Conservation (phyloP, 2,113 vertebrate species). For the Calidris pygmaea region DNA sequence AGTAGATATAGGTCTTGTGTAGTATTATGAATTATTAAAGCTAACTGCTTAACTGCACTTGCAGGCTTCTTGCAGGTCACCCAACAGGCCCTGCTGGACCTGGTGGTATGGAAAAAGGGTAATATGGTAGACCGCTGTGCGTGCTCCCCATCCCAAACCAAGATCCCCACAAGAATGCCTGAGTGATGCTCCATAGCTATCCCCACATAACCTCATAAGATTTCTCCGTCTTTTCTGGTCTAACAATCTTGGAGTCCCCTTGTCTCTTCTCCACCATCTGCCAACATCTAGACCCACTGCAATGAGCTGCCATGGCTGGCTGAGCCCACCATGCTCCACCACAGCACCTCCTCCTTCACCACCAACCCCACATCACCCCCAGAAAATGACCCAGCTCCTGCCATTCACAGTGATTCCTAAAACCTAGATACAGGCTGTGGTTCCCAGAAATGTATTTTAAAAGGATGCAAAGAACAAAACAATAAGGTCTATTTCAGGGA, state of each 20-base stretch:
- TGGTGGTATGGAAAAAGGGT: neutral
- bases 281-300: neutral
- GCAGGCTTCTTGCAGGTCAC: neutral
- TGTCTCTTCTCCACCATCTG: neutral
- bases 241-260: neutral
- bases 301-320: neutral
- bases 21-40: neutral
- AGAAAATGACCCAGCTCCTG: neutral
- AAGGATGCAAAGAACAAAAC: neutral
- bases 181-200: neutral
- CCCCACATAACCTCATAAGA: neutral
- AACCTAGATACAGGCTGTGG: neutral
- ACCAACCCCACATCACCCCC: rapidly evolving
- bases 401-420: neutral
- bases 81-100: neutral
- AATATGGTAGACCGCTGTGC: neutral
- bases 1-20: neutral
- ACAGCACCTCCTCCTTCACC: neutral
- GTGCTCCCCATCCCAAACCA: neutral
- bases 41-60: neutral
- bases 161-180: neutral
- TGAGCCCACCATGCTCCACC: neutral
- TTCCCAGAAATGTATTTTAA: neutral
- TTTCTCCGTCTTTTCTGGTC: neutral
- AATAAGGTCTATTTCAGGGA: neutral